Evolutionary conservation across 2,113 vertebrate genomes (phyloP).

Genomic region (Uria aalge): DNA sequence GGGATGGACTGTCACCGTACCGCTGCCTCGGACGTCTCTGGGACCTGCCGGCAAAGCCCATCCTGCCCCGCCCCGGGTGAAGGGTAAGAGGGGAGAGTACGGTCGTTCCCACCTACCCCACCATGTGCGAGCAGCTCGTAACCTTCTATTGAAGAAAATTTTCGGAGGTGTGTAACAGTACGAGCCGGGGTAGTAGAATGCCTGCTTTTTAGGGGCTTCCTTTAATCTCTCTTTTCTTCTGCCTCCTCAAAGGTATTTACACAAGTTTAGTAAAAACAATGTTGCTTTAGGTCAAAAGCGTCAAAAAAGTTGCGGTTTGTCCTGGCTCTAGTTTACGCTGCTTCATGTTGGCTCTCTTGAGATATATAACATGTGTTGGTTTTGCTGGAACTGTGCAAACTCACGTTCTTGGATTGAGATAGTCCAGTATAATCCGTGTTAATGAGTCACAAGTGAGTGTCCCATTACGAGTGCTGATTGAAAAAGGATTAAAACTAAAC

Average conservation of each 20-base stretch:
- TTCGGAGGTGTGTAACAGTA: too few relatives aligned
- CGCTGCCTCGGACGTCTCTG: rapidly evolving
- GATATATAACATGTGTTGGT: rapidly evolving
- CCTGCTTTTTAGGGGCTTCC: neutral
- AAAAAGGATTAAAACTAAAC: neutral
- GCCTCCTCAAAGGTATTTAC: neutral
- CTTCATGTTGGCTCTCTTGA: neutral
- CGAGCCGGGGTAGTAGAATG: rapidly evolving
- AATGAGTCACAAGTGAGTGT: neutral
- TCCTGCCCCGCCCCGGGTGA: too few relatives aligned
- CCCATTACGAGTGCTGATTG: rapidly evolving
- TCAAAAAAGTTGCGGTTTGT: neutral
- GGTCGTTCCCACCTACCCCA: rapidly evolving
- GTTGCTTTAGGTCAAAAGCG: neutral
- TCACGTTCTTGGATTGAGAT: neutral
- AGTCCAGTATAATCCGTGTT: rapidly evolving
- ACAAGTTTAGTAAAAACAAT: rapidly evolving
- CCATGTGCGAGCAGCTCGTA: rapidly evolving
- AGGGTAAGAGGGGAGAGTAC: rapidly evolving
- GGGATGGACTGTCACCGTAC: rapidly evolving
- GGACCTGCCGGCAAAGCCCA: rapidly evolving
- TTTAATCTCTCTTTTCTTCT: neutral
- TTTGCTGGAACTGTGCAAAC: neutral
- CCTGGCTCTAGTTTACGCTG: neutral
- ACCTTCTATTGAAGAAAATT: rapidly evolving